Evolutionary conservation across 1,140 invertebrate genomes (phyloP), one percentile per base, ranked within the genome.

Genomic region (Philaenus spumarius): DNA sequence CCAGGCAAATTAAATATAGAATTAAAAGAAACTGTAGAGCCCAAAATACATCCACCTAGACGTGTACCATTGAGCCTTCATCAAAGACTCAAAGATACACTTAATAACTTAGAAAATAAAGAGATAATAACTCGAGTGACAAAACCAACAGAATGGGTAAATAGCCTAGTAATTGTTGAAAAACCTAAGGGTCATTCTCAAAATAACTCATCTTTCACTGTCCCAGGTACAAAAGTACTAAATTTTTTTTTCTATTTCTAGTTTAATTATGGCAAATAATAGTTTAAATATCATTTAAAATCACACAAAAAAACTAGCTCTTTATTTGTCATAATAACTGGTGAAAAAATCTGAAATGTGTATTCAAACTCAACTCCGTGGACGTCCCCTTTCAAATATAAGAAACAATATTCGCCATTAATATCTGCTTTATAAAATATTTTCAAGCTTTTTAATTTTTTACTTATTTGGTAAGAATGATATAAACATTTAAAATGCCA

Each of bases 371-470:
- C 40, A 43, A 43, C n/a, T 43, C n/a, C 40, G 40, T 43, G 40
- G 40, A 43, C 40, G 40, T 43, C 40, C 40, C 5, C n/a, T 43
- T 43, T 43, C 40, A 5, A 43, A 43, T 43, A 43, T 43, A 4
- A 43, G 40, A 43, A 14, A 43, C 40, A 43, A 43, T 43, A 43
- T n/a, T 43, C 20, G 40, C 40, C 20, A 43, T 43, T 43, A 43
- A 43, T 43, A 43, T 15, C 40, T 43, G 20, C 5, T n/a, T 6
- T 15, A n/a, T 15, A 4, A 43, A 43, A 15, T 4, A 43, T 43
- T 43, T 43, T 7, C 40, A 9, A 43, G 20, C 5, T 5, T 4
- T 15, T 43, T 43, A 43, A 15, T 6, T 43, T 43, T 43, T 43
- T n/a, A n/a, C n/a, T 43, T n/a, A 43, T 43, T 15, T 43, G n/a